A percentile compares a stretch with the other conserved stretches of the same genome.
These are phyloP conservation scores for Pipistrellus nathusii DNA, from an alignment of 2,797 vertebrate species.

Conservation along the genomic window DNA sequence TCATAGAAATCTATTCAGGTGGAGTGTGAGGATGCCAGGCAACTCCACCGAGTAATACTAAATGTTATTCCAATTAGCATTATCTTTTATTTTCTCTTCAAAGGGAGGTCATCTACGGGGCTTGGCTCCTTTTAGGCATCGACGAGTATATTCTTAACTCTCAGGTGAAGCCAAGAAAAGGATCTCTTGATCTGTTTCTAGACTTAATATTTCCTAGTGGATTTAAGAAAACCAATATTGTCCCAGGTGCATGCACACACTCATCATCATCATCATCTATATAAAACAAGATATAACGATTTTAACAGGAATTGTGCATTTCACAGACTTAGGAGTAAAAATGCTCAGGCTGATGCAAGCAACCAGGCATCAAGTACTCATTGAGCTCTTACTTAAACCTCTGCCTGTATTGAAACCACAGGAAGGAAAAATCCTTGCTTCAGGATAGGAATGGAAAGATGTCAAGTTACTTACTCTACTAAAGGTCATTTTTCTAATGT, in stretches of 20 bases:
- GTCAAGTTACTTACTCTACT: background rate
- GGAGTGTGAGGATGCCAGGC: background rate
- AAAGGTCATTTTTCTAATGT: background rate
- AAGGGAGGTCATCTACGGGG: background rate
- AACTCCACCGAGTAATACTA: background rate
- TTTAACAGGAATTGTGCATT: background rate
- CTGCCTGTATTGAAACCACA: background rate
- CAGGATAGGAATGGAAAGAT: background rate
- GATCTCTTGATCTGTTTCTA: background rate
- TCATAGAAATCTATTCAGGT: background rate
- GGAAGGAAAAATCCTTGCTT: background rate
- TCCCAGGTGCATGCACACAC: background rate
- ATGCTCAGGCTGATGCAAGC: background rate
- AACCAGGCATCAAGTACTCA: background rate
- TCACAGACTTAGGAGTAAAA: background rate
- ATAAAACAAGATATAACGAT: slow-evolving; percentile 13
- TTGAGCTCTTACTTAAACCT: background rate
- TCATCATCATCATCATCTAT: background rate
- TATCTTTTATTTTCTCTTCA: slow-evolving; percentile 44
- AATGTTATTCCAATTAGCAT: background rate
- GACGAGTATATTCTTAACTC: background rate
- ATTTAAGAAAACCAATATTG: slow-evolving; percentile 10
- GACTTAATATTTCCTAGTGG: background rate
- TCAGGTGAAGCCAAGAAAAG: background rate
- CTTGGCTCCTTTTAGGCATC: background rate